A percentile compares a stretch with the other conserved stretches of the same genome.
phyloP scores from a whole-genome alignment of 2,888 invertebrate species.

The Leptinotarsa juncta region DNA sequence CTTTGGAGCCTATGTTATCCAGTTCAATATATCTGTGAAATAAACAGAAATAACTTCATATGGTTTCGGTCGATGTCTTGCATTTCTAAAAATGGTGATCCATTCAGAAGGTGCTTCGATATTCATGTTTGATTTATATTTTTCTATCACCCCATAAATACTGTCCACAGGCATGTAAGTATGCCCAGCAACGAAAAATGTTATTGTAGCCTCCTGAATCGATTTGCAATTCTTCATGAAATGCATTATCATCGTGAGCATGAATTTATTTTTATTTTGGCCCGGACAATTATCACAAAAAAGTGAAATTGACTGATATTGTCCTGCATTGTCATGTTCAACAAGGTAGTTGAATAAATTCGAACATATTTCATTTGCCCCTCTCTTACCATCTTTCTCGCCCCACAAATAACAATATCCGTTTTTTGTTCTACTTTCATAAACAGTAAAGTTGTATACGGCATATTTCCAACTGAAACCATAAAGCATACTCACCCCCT shows the following conservation, averaged over 20 bases:
- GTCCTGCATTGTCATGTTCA: constrained; percentile 46
- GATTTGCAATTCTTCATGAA: constrained; percentile 12
- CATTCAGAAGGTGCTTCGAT: constrained; percentile 24
- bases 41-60: constrained; percentile 19
- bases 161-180: constrained; percentile 18
- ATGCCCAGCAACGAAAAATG: constrained; percentile 20
- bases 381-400: constrained; percentile 49
- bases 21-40: constrained; percentile 21
- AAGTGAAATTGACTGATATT: constrained; percentile 23
- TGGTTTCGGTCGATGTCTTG: constrained; percentile 5
- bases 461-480: constrained; percentile 52
- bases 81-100: constrained; percentile 17
- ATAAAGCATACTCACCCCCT: constrained; percentile 47
- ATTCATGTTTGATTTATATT: constrained; percentile 20
- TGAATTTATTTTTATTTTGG: constrained; percentile 27
- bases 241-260: constrained; percentile 17
- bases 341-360: constrained; percentile 47
- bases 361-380: constrained; percentile 44
- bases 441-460: constrained; percentile 53
- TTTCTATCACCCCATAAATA: constrained; percentile 21
- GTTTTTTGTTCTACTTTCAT: constrained; percentile 49
- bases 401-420: constrained; percentile 50
- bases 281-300: constrained; percentile 32
- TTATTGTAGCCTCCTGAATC: not conserved
- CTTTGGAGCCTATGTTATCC: constrained; percentile 20